Conservation (phyloP, 2,888 invertebrate genomes). For the Cephus pygmeus region DNA sequence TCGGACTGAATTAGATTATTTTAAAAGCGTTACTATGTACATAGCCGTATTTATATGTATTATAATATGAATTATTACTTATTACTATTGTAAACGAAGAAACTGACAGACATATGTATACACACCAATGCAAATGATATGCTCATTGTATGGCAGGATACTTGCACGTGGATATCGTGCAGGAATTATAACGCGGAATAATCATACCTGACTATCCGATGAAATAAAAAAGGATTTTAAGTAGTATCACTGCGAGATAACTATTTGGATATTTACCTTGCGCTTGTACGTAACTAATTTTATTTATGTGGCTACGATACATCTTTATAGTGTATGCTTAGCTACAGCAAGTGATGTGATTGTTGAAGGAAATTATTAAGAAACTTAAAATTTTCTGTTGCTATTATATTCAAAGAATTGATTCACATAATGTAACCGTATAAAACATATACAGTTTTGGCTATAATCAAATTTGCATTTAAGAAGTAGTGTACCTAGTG, state of each 20-base stretch:
- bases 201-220: neutral
- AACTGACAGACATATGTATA: neutral
- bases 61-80: conserved; percentile 20
- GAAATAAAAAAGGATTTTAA: neutral
- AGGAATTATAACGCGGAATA: neutral
- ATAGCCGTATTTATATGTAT: conserved; percentile 33
- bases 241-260: neutral
- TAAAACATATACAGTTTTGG: neutral
- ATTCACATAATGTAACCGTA: neutral
- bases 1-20: conserved; percentile 13
- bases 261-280: neutral
- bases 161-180: neutral
- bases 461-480: neutral
- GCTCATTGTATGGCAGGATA: neutral
- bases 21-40: conserved; percentile 27
- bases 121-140: neutral
- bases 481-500: neutral
- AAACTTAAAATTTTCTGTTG: neutral
- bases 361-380: neutral
- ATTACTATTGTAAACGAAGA: conserved; percentile 2
- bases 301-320: neutral
- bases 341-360: neutral
- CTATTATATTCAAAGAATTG: neutral
- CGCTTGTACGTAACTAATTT: neutral
- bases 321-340: neutral